These are phyloP conservation scores for Anoplopoma fimbria DNA, from an alignment of 2,113 vertebrate genomes.

Conservation along the genomic window DNA sequence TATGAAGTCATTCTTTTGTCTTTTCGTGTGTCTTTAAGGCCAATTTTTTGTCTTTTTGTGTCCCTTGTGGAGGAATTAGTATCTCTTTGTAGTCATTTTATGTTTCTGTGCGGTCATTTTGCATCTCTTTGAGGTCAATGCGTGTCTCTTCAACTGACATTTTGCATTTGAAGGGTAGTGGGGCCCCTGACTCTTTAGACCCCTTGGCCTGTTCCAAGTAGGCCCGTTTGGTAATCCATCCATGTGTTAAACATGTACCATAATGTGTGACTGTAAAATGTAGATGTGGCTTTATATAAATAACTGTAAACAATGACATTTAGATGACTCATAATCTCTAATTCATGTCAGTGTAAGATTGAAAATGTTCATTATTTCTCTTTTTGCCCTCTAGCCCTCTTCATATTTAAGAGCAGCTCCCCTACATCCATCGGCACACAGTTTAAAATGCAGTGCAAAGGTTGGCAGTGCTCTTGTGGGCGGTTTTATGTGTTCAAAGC, in stretches of 20 bases:
- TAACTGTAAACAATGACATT: neutral
- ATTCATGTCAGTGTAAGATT: neutral
- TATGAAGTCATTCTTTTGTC: too few relatives aligned
- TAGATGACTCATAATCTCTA: neutral
- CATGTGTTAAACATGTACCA: neutral
- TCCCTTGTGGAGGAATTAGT: too few relatives aligned
- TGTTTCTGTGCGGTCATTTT: too few relatives aligned
- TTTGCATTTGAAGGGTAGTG: neutral
- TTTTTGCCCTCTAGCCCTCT: neutral
- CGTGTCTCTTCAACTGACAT: neutral
- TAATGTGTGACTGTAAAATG: neutral
- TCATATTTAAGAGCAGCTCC: neutral
- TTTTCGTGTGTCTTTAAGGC: too few relatives aligned
- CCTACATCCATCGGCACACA: neutral
- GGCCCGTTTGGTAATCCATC: neutral
- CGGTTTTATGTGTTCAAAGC: neutral
- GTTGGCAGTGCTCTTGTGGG: neutral
- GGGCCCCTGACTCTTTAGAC: too few relatives aligned
- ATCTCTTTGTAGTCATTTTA: too few relatives aligned
- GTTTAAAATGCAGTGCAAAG: slow-evolving; percentile 5
- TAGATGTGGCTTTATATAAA: neutral
- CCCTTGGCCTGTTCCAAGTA: neutral
- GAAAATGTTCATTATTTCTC: neutral
- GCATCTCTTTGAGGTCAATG: neutral
- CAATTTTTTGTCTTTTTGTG: too few relatives aligned